These are phyloP conservation scores for Corvus cornix DNA, from an alignment of 2,113 vertebrate genomes.

Conservation along the genomic window DNA sequence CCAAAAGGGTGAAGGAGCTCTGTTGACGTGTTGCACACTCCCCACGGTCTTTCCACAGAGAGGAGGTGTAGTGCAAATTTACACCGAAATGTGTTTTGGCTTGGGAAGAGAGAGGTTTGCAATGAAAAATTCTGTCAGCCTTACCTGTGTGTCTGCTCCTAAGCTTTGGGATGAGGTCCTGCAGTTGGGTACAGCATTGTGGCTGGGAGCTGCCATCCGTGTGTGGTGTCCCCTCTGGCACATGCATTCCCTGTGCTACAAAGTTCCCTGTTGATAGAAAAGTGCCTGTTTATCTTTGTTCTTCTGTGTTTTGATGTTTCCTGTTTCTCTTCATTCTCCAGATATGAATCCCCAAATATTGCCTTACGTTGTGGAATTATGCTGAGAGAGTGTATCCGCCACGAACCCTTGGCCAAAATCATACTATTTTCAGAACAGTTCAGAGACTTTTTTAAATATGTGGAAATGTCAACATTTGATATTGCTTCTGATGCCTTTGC, in stretches of 20 bases:
- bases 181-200: background rate
- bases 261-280: background rate
- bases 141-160: background rate
- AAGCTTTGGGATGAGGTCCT: background rate
- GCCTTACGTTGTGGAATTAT: conserved; percentile 96
- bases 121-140: background rate
- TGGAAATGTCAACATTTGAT: conserved; percentile 97
- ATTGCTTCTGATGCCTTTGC: conserved; percentile 98
- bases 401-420: conserved; percentile 93
- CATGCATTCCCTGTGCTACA: fast-evolving
- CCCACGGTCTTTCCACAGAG: background rate
- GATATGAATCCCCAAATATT: conserved; percentile 92
- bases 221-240: background rate
- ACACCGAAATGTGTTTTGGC: background rate
- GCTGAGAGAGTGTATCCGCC: conserved; percentile 94
- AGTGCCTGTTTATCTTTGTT: background rate
- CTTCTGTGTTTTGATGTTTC: background rate
- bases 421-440: conserved; percentile 90
- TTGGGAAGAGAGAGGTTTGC: background rate
- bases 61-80: background rate
- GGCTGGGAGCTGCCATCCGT: fast-evolving
- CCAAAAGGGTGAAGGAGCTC: background rate
- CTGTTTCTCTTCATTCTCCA: conserved; percentile 55
- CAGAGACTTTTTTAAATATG: conserved; percentile 92
- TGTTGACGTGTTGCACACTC: background rate